These are phyloP conservation scores for Sebastes trivittatus DNA, from an alignment of 2,797 vertebrate genomes.

Conservation along the genomic window DNA sequence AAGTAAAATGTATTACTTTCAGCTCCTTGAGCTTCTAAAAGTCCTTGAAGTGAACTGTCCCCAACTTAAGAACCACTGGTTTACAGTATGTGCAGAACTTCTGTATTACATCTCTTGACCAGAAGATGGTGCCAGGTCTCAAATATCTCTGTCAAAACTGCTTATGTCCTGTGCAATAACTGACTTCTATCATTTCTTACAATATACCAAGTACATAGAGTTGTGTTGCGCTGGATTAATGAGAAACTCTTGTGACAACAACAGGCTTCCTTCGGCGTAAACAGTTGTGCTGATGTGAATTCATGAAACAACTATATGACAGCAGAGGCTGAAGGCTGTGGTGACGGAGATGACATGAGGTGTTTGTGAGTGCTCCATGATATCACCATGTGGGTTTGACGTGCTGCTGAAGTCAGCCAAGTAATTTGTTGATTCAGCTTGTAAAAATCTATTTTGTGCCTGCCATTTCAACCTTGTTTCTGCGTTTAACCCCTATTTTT, in stretches of 20 bases:
- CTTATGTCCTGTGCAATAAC: background rate
- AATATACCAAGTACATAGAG: background rate
- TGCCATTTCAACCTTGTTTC: background rate
- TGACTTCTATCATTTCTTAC: background rate
- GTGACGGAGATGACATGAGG: constrained; percentile 16
- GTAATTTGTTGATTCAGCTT: constrained; percentile 41
- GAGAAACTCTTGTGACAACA: constrained; percentile 16
- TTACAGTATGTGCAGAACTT: background rate
- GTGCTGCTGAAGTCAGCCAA: constrained; percentile 45
- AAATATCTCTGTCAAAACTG: background rate
- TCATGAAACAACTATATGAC: constrained; percentile 25
- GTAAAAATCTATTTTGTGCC: background rate
- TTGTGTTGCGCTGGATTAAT: constrained; percentile 12
- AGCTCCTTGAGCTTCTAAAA: background rate
- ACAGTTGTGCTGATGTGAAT: constrained; percentile 28
- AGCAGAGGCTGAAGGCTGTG: constrained; percentile 44
- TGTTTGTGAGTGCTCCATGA: background rate
- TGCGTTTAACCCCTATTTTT: background rate
- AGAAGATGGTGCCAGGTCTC: constrained; percentile 48
- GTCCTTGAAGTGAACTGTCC: background rate
- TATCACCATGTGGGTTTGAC: constrained; percentile 22
- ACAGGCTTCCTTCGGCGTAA: constrained; percentile 17
- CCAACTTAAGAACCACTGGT: background rate
- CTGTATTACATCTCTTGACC: constrained; percentile 1
- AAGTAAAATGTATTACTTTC: background rate